Conservation (phyloP, 2,113 vertebrate genomes). For the Plotosus lineatus region DNA sequence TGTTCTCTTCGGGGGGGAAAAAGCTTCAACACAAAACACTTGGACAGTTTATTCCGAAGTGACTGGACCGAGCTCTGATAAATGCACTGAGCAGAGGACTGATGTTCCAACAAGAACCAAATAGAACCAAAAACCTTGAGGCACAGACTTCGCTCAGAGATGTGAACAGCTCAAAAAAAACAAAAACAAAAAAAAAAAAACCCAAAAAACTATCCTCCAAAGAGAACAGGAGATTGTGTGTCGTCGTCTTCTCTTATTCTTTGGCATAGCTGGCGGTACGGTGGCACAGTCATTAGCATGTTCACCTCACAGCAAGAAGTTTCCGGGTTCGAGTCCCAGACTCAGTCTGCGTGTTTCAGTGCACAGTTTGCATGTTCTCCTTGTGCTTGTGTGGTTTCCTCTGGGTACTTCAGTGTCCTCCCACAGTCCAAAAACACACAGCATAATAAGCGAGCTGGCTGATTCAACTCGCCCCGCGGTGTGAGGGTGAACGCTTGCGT, state of each 20-base stretch:
- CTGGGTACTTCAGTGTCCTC: too few relatives aligned
- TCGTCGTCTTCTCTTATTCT: not conserved
- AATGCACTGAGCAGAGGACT: constrained; percentile 42
- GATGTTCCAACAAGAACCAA: constrained; percentile 42
- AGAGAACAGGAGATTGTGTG: not conserved
- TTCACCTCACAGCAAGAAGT: too few relatives aligned
- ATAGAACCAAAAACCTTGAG: constrained; percentile 44
- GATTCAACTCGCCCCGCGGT: too few relatives aligned
- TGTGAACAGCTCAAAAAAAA: constrained; percentile 4
- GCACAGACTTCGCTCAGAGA: constrained; percentile 50
- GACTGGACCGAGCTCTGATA: not conserved
- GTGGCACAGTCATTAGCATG: too few relatives aligned
- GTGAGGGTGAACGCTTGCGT: too few relatives aligned
- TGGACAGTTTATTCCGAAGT: not conserved
- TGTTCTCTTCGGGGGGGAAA: constrained; percentile 1
- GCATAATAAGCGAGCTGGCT: too few relatives aligned
- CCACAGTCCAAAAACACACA: too few relatives aligned
- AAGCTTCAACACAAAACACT: not conserved
- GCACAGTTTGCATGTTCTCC: too few relatives aligned
- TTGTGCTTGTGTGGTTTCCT: too few relatives aligned
- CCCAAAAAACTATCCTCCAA: not conserved
- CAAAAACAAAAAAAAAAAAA: not conserved
- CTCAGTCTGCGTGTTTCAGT: too few relatives aligned
- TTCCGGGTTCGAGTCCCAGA: too few relatives aligned
- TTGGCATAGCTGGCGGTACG: too few relatives aligned